Base-by-base conservation (phyloP, 1,140 invertebrate species). In the Temnothorax curvispinosus region DNA sequence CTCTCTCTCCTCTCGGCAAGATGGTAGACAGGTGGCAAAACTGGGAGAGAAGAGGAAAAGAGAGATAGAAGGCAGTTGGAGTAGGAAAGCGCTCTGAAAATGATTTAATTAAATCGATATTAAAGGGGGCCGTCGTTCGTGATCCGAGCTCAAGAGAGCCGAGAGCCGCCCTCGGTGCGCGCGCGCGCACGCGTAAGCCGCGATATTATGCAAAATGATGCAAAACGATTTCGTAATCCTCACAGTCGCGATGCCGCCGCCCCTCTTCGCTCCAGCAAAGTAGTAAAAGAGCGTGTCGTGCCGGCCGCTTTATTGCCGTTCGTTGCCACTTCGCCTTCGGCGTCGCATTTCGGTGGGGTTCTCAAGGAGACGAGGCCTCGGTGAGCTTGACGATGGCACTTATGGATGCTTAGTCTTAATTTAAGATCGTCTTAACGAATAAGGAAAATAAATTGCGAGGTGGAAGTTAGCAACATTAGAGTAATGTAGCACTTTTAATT, bases 101-200 rank as follows among this genome's bases (percentile, higher is more conserved):
- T 86, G 76, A 80, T 86, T 86, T 86, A 86, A 86, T 86, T 86
- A 86, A 81, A 86, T 86, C 84, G 76, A 86, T 86, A 86, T 86
- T 86, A 81, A 69, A 69, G 50, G 60, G 18, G 54, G 50, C 47
- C 60, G 76, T 50, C 41, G 75, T 32, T 13, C 27, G 38, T 9
- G 69, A 62, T 74, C 80, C 56, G 27, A 27, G 27, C 41, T 60
- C 67, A 41, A 21, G 38, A 41, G 38, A 80, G 47, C 27, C 47
- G 35, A 71, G 47, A 50, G 38, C 56, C 21, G 75, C 13, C n/a
- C n/a, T 50, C 47, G 8, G 8, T 3, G 15, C 18, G 52, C 47
- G 27, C 27, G 27, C n/a, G 44, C 15, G 52, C 64, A 47, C 58
- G 44, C 32, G 32, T 5, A 2, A 41, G 21, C 13, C 11, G 27